phyloP scores from a whole-genome alignment of 2,888 invertebrate species.

The Notodonta ziczac region DNA sequence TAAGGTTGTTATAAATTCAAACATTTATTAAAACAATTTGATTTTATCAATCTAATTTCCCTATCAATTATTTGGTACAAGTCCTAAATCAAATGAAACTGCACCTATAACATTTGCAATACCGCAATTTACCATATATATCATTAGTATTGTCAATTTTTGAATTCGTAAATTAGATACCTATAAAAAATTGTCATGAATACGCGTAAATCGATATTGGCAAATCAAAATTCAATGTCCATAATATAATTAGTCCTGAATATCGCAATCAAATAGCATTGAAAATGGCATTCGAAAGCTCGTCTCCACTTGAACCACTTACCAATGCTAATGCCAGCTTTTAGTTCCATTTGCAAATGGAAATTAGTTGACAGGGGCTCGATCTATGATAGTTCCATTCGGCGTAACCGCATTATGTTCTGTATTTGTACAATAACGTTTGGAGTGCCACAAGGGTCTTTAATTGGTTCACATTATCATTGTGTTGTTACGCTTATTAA shows the following conservation, averaged over 20 bases:
- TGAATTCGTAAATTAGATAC: too few species aligned
- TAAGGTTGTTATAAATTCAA: too few species aligned
- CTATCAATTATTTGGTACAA: too few species aligned
- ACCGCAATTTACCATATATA: too few species aligned
- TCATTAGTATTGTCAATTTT: too few species aligned
- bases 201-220: constrained; percentile 9
- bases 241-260: constrained; percentile 51
- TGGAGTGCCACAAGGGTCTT: constrained; percentile 30
- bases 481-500: background rate
- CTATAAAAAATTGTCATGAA: too few species aligned
- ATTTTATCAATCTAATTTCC: too few species aligned
- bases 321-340: constrained; percentile 71
- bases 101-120: too few species aligned
- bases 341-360: constrained; percentile 74
- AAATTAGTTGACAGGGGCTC: constrained; percentile 61
- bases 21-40: too few species aligned
- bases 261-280: constrained; percentile 64
- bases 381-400: constrained; percentile 56
- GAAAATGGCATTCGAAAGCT: constrained; percentile 64
- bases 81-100: too few species aligned
- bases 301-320: constrained; percentile 57
- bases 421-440: constrained; percentile 28
- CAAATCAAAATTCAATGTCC: constrained; percentile 41
- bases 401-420: constrained; percentile 22
- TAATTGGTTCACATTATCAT: constrained; percentile 27